Percentiles rank a stretch among this genome's conserved stretches.
phyloP scores from a whole-genome alignment of 2,888 invertebrate genomes.

The Dryocosmus kuriphilus region DNA sequence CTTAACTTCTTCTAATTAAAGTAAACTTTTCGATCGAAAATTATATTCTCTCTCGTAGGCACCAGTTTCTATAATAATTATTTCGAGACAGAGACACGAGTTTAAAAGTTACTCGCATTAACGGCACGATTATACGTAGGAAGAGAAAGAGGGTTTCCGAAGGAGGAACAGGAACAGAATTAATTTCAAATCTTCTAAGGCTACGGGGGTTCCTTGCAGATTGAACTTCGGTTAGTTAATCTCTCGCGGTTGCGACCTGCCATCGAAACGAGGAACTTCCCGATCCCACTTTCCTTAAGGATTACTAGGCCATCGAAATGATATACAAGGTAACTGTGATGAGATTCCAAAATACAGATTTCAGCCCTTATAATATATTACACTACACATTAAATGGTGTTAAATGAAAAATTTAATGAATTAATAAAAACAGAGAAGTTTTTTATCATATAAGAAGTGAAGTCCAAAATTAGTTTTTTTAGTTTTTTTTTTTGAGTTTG shows the following conservation, averaged over 20 bases:
- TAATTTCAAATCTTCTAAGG: constrained; percentile 66
- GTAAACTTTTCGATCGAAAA: neutral
- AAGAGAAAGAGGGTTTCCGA: constrained; percentile 1
- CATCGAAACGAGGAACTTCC: constrained; percentile 62
- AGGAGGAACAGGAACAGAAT: constrained; percentile 50
- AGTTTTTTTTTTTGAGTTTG: no score
- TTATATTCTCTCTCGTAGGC: constrained; percentile 7
- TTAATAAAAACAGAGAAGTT: no score
- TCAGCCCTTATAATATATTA: neutral
- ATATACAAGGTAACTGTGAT: neutral
- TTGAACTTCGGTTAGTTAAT: constrained; percentile 70
- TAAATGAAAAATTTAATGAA: no score
- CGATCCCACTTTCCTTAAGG: constrained; percentile 59
- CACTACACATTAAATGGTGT: no score
- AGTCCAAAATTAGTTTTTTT: no score
- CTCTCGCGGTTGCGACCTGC: constrained; percentile 60
- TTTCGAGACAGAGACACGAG: neutral
- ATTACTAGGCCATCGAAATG: neutral
- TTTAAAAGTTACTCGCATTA: constrained; percentile 1
- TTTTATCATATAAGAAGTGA: no score
- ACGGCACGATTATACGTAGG: neutral
- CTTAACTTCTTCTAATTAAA: neutral
- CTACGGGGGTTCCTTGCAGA: constrained; percentile 59
- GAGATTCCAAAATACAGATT: neutral
- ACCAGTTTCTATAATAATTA: neutral